These are phyloP conservation scores for Mustelus asterias DNA, from an alignment of 2,113 vertebrate species.

Conservation along the genomic window DNA sequence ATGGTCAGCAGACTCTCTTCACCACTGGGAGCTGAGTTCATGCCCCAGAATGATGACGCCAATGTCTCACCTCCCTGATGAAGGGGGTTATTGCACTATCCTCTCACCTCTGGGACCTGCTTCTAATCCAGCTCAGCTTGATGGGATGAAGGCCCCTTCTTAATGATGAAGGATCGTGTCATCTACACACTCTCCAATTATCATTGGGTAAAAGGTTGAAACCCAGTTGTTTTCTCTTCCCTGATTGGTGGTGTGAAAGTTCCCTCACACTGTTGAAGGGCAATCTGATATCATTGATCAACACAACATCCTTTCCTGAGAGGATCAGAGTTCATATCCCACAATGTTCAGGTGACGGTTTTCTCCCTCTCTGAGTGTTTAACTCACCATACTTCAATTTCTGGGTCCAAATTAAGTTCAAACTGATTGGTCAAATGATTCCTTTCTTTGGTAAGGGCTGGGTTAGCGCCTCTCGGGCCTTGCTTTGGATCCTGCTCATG, in stretches of 20 bases:
- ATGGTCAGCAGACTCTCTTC: slow-evolving; percentile 4
- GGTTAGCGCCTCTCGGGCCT: not conserved
- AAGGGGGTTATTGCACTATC: not conserved
- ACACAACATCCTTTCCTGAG: not conserved
- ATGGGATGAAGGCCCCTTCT: not conserved
- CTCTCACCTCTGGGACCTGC: not conserved
- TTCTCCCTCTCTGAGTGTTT: not conserved
- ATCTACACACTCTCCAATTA: not conserved
- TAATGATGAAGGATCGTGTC: not conserved
- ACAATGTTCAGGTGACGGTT: not conserved
- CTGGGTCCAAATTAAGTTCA: slow-evolving; percentile 5
- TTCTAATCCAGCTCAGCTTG: not conserved
- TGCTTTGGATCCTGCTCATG: not conserved
- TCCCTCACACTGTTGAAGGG: not conserved
- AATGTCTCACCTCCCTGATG: not conserved
- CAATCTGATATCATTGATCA: not conserved
- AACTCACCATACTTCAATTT: not conserved
- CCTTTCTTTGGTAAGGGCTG: not conserved
- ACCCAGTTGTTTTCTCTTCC: not conserved
- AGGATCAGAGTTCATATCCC: not conserved
- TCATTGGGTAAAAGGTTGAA: not conserved
- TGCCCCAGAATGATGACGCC: not conserved
- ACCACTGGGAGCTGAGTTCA: not conserved
- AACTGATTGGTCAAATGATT: not conserved
- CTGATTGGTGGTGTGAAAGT: not conserved